Evolutionary conservation across 2,888 invertebrate species (phyloP).

Genomic region (Rhagonycha lutea): DNA sequence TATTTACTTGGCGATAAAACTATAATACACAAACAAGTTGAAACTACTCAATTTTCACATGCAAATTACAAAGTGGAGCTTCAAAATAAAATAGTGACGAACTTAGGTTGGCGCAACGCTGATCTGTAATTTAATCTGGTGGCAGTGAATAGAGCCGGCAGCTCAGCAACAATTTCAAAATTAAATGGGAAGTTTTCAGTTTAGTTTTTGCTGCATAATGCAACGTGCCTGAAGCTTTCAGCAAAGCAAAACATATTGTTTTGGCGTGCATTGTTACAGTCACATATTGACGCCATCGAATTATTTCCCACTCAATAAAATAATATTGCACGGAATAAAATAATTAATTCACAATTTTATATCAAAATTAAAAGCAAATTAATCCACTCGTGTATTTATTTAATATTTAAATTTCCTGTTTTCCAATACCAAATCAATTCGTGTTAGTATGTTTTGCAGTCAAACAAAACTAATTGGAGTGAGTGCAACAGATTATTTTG

Average conservation of each 20-base stretch:
- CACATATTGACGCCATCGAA: background rate
- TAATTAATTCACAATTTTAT: background rate
- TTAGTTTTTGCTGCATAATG: slow-evolving; percentile 18
- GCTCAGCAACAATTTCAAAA: slow-evolving; percentile 16
- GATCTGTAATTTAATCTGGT: slow-evolving; percentile 19
- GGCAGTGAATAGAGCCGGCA: background rate
- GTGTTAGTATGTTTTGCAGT: background rate
- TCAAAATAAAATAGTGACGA: slow-evolving; percentile 42
- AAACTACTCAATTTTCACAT: slow-evolving; percentile 43
- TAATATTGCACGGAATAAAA: background rate
- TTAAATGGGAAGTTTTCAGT: slow-evolving; percentile 23
- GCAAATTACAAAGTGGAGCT: slow-evolving; percentile 39
- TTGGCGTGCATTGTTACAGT: background rate
- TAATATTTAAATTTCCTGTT: background rate
- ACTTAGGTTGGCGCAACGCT: slow-evolving; percentile 25
- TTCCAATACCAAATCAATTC: background rate
- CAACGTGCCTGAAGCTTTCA: background rate
- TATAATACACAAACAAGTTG: slow-evolving; percentile 22
- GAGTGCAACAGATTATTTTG: background rate
- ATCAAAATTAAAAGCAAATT: background rate
- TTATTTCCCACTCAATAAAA: background rate
- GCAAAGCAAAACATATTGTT: background rate
- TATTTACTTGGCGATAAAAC: slow-evolving; percentile 4
- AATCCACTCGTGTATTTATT: background rate
- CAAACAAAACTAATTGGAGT: background rate